Conservation (phyloP, 35 echinoderm and acorn worm genomes). For the Ophioderma brevispina region DNA sequence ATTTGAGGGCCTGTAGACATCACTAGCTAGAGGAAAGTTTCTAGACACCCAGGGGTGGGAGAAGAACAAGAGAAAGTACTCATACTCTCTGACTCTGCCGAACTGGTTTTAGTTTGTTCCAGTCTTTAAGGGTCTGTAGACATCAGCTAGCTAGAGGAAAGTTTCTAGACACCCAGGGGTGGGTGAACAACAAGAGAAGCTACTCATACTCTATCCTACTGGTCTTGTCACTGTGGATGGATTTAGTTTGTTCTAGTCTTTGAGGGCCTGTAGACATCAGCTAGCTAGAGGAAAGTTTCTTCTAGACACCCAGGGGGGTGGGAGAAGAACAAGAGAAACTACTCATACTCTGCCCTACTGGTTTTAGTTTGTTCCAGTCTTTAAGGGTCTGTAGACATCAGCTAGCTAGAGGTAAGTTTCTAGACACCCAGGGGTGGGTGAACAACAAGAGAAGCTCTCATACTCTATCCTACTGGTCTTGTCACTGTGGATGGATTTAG, state of each 20-base stretch:
- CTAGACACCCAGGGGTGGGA: background rate
- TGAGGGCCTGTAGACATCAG: constrained; percentile 92
- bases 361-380: constrained; percentile 91
- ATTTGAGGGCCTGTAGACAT: constrained; percentile 84
- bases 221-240: constrained; percentile 88
- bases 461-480: background rate
- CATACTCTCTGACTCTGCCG: background rate
- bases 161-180: constrained; percentile 78
- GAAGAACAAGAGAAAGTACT: background rate
- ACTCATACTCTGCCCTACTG: no score
- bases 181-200: constrained; percentile 87
- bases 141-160: constrained; percentile 95
- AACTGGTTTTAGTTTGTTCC: constrained; percentile 86
- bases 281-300: constrained; percentile 79
- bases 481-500: constrained; percentile 94
- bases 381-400: constrained; percentile 91
- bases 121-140: constrained; percentile 84
- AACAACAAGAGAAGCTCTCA: background rate
- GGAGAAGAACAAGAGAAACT: no score
- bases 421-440: background rate
- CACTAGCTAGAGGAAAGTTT: constrained; percentile 91
- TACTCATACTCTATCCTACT: constrained; percentile 86
- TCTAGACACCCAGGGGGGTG: background rate
- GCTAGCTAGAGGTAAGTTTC: constrained; percentile 81
- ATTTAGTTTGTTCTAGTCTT: constrained; percentile 91